phyloP scores from a whole-genome alignment of 2,888 invertebrate genomes.

The Nematopogon swammerdamellus region DNA sequence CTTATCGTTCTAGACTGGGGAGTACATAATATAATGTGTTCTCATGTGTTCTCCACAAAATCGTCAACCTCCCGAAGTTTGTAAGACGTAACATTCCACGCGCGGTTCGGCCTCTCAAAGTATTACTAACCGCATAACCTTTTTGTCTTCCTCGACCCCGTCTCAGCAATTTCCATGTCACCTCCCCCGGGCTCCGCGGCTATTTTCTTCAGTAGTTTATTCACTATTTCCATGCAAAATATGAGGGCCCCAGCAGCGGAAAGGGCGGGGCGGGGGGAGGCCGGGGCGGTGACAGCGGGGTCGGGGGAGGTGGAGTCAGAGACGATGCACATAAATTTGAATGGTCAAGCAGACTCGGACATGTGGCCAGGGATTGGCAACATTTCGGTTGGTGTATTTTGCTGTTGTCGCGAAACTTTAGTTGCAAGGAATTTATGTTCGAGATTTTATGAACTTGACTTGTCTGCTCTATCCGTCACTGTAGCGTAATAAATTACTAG shows the following conservation, averaged over 20 bases:
- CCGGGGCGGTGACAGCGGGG: constrained; percentile 11
- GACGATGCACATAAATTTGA: constrained; percentile 33
- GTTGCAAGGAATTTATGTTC: too few relatives aligned
- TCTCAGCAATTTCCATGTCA: not conserved
- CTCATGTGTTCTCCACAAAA: too few relatives aligned
- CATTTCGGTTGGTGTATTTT: constrained; percentile 12
- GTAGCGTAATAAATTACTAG: too few relatives aligned
- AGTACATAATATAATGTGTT: too few relatives aligned
- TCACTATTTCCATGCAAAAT: not conserved
- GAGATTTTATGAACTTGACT: too few relatives aligned
- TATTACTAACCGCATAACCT: too few relatives aligned
- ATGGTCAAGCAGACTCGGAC: constrained; percentile 43
- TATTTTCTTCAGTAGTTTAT: not conserved
- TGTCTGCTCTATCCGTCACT: too few relatives aligned
- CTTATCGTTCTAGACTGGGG: too few relatives aligned
- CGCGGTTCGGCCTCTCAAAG: too few relatives aligned
- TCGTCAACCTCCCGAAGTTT: too few relatives aligned
- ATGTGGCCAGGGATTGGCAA: constrained; percentile 21
- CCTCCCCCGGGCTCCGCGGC: not conserved
- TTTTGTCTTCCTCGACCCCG: not conserved
- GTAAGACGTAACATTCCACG: too few relatives aligned
- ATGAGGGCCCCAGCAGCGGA: not conserved
- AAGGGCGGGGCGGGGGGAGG: constrained; percentile 5
- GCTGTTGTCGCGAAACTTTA: too few relatives aligned
- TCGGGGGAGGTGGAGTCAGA: constrained; percentile 25